These are phyloP conservation scores for Acronicta alni DNA, from an alignment of 2,888 invertebrate genomes.

Conservation along the genomic window DNA sequence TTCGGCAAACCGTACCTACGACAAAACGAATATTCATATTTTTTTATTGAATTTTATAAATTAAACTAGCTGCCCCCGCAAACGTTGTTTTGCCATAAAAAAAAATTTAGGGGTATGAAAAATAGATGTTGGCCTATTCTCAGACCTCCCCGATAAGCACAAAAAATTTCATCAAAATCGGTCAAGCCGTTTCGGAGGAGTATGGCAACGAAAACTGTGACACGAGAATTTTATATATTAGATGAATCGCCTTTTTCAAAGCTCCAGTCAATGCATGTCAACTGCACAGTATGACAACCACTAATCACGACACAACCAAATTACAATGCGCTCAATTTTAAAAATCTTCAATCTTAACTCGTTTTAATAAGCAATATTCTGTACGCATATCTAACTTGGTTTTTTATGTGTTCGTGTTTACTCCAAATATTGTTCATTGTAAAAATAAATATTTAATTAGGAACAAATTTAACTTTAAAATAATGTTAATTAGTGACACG, in stretches of 20 bases:
- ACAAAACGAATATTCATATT: too few species aligned
- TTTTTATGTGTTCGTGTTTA: slow-evolving; percentile 48
- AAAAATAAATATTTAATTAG: slow-evolving; percentile 61
- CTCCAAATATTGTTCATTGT: slow-evolving; percentile 54
- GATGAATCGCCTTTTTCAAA: slow-evolving; percentile 38
- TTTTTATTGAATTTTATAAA: too few species aligned
- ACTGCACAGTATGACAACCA: slow-evolving; percentile 68
- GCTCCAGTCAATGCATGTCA: slow-evolving; percentile 58
- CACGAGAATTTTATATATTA: background rate
- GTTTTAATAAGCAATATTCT: slow-evolving; percentile 1
- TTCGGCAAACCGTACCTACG: too few species aligned
- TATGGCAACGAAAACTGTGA: too few species aligned
- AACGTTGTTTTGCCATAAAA: too few species aligned
- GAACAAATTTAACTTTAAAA: slow-evolving; percentile 59
- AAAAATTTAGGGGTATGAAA: too few species aligned
- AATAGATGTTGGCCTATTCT: too few species aligned
- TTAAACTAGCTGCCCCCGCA: too few species aligned
- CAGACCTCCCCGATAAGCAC: too few species aligned
- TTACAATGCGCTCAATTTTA: background rate
- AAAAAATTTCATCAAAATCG: too few species aligned
- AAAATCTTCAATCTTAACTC: slow-evolving; percentile 18
- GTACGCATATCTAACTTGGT: slow-evolving; percentile 2
- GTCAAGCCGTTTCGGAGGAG: too few species aligned
- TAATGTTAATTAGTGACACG: slow-evolving; percentile 46
- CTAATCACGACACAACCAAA: slow-evolving; percentile 59